Evolutionary conservation across 2,113 vertebrate species (phyloP).

Genomic region (Oreochromis spilurus): DNA sequence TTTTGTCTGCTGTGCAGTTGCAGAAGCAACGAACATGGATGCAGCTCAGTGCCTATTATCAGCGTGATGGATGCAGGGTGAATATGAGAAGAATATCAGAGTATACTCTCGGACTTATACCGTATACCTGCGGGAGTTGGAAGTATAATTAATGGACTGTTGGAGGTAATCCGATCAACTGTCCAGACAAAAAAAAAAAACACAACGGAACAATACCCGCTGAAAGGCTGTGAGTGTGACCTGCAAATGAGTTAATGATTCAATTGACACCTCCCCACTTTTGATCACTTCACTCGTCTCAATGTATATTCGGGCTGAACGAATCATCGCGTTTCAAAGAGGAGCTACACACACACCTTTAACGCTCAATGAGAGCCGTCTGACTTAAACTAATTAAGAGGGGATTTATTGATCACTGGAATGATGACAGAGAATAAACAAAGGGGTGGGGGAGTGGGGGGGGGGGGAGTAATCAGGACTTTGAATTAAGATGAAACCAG

Average conservation of each 20-base stretch:
- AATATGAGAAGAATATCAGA: background rate
- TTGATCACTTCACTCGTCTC: conserved; percentile 58
- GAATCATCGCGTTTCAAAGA: conserved; percentile 68
- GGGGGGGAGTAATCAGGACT: background rate
- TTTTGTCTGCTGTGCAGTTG: background rate
- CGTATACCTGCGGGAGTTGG: background rate
- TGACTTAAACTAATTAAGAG: conserved; percentile 69
- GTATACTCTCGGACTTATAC: background rate
- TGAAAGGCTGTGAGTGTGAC: conserved; percentile 13
- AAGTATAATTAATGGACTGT: background rate
- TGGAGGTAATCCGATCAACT: background rate
- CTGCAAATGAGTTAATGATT: conserved; percentile 66
- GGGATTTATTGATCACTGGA: conserved; percentile 35
- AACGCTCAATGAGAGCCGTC: conserved; percentile 33
- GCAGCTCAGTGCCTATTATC: background rate
- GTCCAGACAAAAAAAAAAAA: conserved; percentile 3
- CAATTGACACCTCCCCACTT: conserved; percentile 64
- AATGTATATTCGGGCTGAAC: conserved; percentile 67
- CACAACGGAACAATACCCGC: conserved; percentile 8
- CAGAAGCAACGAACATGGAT: background rate
- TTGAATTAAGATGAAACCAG: background rate
- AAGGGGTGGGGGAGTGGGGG: fast-evolving
- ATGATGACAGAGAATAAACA: conserved; percentile 23
- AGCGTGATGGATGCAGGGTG: background rate
- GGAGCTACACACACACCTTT: conserved; percentile 24